A percentile compares a stretch with the other conserved stretches of the same genome.
phyloP scores from a whole-genome alignment of 2,113 vertebrate genomes.

The Anas platyrhynchos region DNA sequence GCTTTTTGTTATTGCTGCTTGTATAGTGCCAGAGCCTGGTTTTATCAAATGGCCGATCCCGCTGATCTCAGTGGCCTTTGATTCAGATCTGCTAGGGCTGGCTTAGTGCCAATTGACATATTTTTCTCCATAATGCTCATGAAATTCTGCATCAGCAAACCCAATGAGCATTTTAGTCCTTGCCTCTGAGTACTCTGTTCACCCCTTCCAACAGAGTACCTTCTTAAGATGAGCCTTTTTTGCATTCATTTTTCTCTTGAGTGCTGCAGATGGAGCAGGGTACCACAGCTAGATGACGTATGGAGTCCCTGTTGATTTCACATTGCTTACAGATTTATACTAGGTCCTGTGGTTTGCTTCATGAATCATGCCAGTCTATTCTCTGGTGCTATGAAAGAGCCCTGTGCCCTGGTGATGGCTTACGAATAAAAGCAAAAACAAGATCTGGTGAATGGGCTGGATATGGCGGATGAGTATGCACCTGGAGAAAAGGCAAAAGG shows the following conservation, averaged over 20 bases:
- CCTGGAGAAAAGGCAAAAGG: not conserved
- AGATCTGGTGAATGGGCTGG: not conserved
- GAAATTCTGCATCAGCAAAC: not conserved
- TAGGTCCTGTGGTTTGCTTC: not conserved
- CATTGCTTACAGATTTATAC: constrained; percentile 27
- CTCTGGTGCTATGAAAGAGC: not conserved
- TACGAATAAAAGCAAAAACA: not conserved
- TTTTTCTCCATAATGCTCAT: not conserved
- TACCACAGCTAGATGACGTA: not conserved
- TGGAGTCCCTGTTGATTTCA: constrained; percentile 2
- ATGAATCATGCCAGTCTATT: not conserved
- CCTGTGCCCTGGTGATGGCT: not conserved
- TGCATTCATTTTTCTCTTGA: not conserved
- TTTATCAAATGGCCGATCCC: not conserved
- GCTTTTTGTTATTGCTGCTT: not conserved
- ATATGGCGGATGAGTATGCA: not conserved
- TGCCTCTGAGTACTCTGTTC: not conserved
- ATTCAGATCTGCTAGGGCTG: not conserved
- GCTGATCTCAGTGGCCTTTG: not conserved
- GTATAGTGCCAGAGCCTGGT: not conserved
- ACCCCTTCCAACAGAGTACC: not conserved
- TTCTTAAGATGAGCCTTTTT: not conserved
- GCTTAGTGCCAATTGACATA: not conserved
- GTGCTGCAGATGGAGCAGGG: not conserved
- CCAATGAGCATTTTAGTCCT: not conserved